phyloP scores from a whole-genome alignment of 2,888 invertebrate species.

The Ceramica pisi region DNA sequence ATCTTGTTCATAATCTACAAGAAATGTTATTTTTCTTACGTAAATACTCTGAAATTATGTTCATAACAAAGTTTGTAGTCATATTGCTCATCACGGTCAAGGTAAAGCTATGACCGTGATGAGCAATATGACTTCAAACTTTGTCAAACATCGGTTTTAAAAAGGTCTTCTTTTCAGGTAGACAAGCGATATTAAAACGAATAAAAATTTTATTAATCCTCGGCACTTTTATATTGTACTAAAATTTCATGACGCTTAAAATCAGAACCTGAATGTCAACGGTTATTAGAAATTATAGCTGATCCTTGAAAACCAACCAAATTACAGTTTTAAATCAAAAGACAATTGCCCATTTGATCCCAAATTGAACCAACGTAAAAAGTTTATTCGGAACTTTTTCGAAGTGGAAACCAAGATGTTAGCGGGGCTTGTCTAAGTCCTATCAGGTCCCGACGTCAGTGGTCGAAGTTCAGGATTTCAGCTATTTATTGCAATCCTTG shows the following conservation, averaged over 20 bases:
- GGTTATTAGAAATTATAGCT: constrained; percentile 30
- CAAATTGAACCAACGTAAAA: constrained; percentile 47
- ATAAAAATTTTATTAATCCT: not conserved
- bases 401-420: constrained; percentile 52
- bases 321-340: constrained; percentile 53
- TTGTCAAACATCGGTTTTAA: too few relatives aligned
- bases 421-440: constrained; percentile 73
- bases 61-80: too few relatives aligned
- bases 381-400: constrained; percentile 56
- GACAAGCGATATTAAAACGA: not conserved
- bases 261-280: constrained; percentile 23
- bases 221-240: constrained; percentile 8
- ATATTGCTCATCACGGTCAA: too few relatives aligned
- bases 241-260: constrained; percentile 47
- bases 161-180: not conserved
- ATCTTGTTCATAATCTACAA: not conserved
- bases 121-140: not conserved
- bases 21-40: too few relatives aligned
- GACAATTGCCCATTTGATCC: constrained; percentile 46
- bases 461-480: constrained; percentile 88
- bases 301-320: constrained; percentile 7
- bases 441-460: constrained; percentile 84
- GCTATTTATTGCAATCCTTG: constrained; percentile 89
- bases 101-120: not conserved
- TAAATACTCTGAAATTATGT: too few relatives aligned